phyloP scores from a whole-genome alignment of 2,888 invertebrate genomes.

The Rhingia rostrata region DNA sequence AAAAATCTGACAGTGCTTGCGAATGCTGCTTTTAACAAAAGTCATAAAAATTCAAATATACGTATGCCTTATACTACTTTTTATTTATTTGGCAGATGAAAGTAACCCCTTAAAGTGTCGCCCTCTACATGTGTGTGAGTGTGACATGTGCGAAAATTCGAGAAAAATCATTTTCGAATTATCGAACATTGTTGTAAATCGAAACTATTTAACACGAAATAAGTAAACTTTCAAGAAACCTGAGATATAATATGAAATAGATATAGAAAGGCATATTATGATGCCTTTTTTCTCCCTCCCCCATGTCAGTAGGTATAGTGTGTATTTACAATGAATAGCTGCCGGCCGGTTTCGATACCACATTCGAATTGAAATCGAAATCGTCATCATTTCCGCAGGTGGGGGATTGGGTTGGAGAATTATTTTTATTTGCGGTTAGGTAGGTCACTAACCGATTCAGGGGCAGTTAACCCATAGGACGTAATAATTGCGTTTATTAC shows the following conservation, averaged over 20 bases:
- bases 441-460: conserved; percentile 73
- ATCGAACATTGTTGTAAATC: not conserved
- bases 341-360: conserved; percentile 61
- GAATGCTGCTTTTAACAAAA: not conserved
- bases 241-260: conserved; percentile 14
- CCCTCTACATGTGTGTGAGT: not conserved
- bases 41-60: not conserved
- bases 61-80: not conserved
- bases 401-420: not conserved
- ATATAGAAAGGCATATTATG: conserved; percentile 21
- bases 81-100: not conserved
- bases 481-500: conserved; percentile 41
- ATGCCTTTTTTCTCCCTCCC: conserved; percentile 10
- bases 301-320: not conserved
- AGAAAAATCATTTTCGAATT: conserved; percentile 9
- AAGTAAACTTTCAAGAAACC: conserved; percentile 4
- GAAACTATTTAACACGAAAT: not conserved
- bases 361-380: conserved; percentile 69
- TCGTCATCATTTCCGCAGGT: conserved; percentile 34
- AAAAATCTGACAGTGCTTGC: not conserved
- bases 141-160: not conserved
- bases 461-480: conserved; percentile 68
- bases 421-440: conserved; percentile 58
- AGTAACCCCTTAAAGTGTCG: not conserved
- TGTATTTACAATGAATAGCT: conserved; percentile 39